These are phyloP conservation scores for Hyposoter didymator DNA, from an alignment of 2,888 invertebrate genomes.

Conservation along the genomic window DNA sequence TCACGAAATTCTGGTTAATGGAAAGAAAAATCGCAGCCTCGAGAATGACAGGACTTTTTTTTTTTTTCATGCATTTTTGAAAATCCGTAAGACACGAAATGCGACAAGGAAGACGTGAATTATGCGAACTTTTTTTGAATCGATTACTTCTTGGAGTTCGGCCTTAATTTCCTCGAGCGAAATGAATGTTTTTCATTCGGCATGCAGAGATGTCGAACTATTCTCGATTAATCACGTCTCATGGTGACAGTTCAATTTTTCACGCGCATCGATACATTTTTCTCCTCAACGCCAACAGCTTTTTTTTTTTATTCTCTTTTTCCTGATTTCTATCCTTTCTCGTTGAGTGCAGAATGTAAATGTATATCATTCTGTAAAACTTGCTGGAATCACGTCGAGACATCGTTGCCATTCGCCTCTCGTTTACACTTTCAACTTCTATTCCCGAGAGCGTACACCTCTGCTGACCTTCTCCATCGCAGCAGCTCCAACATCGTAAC, in stretches of 20 bases:
- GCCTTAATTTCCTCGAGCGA: constrained; percentile 59
- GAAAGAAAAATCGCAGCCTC: background rate
- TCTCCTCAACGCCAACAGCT: constrained; percentile 4
- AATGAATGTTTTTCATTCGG: constrained; percentile 10
- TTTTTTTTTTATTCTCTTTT: constrained; percentile 29
- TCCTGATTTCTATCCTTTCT: constrained; percentile 18
- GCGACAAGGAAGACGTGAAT: constrained; percentile 75
- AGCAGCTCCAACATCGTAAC: background rate
- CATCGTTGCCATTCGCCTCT: constrained; percentile 23
- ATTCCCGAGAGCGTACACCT: constrained; percentile 46
- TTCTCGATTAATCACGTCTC: constrained; percentile 33
- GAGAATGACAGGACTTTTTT: too few species aligned
- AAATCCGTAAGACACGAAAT: background rate
- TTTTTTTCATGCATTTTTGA: too few species aligned
- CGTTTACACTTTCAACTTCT: constrained; percentile 51
- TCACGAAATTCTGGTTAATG: background rate
- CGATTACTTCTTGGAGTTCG: constrained; percentile 68
- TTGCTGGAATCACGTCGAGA: constrained; percentile 29
- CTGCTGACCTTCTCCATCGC: constrained; percentile 11
- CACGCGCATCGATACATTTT: constrained; percentile 4
- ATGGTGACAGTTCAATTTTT: constrained; percentile 35
- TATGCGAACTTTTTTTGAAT: constrained; percentile 78
- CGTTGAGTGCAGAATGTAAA: constrained; percentile 21
- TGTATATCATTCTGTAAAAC: constrained; percentile 18
- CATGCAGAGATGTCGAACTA: constrained; percentile 6